Evolutionary conservation across 1,140 invertebrate species (phyloP), one percentile per base, ranked within the genome.

Genomic region (Drosophila micromelanica): DNA sequence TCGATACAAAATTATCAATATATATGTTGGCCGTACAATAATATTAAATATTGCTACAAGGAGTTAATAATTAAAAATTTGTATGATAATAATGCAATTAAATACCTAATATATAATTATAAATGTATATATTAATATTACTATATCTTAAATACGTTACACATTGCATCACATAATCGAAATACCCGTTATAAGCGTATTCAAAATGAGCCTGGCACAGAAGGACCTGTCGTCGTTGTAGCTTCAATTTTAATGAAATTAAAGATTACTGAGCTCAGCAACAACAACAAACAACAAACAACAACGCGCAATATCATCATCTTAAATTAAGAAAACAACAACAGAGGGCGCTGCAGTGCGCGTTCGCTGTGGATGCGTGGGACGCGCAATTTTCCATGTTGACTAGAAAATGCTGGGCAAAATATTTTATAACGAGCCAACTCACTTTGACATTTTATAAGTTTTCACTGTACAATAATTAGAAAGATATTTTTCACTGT

Each of bases 211-310:
- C 46, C 67, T 20, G 64, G 61, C 49, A 69, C 60, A 72, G 71
- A 70, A 43, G 49, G 73, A 69, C 52, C 62, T 78, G 61, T 85
- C 59, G 61, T 68, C 74, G 59, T 37, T 40, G 60, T 60, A 45
- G 54, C 59, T 76, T 82, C 68, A 87, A 82, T 86, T 87, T 86
- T 87, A 87, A 86, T 86, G 75, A 86, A 87, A 87, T 87, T 87
- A 78, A 82, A 86, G 75, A 86, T 87, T 82, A 87, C 84, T 78
- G 68, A 86, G 81, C 81, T 80, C 69, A 73, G 51, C 57, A 59
- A 49, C 27, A 56, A 27, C 56, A 69, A 11, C 5, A 7, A 49
- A 13, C 17, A 55, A 4, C 27, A 62, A 37, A 1, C 9, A 45
- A 56, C 42, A 71, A 43, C 5, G 8, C 20, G n/a, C 62, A 75